phyloP scores from a whole-genome alignment of 2,797 vertebrate species.

The Rhinophrynus dorsalis region DNA sequence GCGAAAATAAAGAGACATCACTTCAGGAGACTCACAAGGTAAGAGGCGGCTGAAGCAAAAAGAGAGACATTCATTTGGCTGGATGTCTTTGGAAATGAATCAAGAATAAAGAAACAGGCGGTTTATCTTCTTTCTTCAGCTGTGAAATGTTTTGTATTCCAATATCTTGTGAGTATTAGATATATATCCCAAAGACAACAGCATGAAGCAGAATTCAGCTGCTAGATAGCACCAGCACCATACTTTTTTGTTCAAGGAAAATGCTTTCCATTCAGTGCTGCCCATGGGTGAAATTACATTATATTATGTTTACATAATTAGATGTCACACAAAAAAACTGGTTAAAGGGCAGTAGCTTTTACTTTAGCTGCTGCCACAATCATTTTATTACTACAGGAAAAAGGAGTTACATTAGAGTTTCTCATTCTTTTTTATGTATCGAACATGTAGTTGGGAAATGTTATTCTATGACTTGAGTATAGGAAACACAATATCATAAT shows the following conservation, averaged over 20 bases:
- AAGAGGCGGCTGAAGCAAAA: constrained; percentile 40
- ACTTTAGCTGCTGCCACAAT: neutral
- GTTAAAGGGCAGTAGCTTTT: constrained; percentile 7
- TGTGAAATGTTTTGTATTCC: constrained; percentile 58
- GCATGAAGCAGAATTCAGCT: constrained; percentile 54
- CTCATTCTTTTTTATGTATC: no score
- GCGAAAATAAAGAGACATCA: constrained; percentile 35
- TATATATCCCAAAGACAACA: constrained; percentile 59
- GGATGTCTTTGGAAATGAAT: constrained; percentile 58
- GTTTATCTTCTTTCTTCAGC: constrained; percentile 73
- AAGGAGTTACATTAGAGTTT: no score
- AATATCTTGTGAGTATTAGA: constrained; percentile 59
- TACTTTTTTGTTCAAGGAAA: constrained; percentile 58
- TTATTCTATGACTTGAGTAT: no score
- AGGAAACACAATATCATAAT: no score
- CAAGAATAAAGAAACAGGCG: constrained; percentile 50
- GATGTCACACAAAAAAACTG: constrained; percentile 44
- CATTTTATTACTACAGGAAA: neutral
- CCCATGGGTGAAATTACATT: constrained; percentile 73
- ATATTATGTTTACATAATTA: constrained; percentile 67
- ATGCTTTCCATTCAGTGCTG: constrained; percentile 62
- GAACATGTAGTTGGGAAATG: no score
- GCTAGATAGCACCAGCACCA: constrained; percentile 57
- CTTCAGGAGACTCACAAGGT: constrained; percentile 45
- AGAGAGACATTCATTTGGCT: constrained; percentile 65